These are phyloP conservation scores for Euglossa dilemma DNA, from an alignment of 1,140 invertebrate genomes.

Conservation along the genomic window DNA sequence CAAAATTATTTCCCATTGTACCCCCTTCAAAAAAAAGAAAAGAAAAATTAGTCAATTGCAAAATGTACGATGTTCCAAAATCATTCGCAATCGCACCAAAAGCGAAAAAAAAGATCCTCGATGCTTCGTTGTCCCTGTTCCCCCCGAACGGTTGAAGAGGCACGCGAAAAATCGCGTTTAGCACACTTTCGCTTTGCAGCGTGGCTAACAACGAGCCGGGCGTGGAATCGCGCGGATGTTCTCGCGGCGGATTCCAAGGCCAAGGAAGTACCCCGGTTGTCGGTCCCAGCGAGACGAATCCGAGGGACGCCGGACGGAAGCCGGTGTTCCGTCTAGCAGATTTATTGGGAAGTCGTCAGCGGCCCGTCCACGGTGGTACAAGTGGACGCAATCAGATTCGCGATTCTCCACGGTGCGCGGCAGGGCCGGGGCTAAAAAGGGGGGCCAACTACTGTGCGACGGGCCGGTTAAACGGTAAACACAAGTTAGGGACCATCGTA, in stretches of 20 bases:
- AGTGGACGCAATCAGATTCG: constrained; percentile 61
- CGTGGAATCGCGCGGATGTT: neutral
- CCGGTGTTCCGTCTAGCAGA: constrained; percentile 2
- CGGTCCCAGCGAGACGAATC: constrained; percentile 40
- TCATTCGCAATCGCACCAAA: neutral
- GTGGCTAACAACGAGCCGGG: neutral
- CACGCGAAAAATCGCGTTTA: neutral
- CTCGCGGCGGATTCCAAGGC: neutral
- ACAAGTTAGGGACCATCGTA: constrained; percentile 32
- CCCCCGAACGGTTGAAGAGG: no score
- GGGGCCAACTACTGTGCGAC: constrained; percentile 69
- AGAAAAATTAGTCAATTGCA: no score
- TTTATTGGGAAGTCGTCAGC: constrained; percentile 55
- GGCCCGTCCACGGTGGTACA: constrained; percentile 7
- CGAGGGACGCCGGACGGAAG: constrained; percentile 12
- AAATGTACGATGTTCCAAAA: no score
- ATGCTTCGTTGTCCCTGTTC: no score
- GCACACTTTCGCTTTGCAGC: neutral
- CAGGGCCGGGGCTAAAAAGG: constrained; percentile 20
- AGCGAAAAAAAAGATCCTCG: neutral
- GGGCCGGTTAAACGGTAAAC: constrained; percentile 57
- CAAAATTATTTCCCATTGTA: no score
- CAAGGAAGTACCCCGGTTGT: neutral
- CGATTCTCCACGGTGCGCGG: constrained; percentile 65
- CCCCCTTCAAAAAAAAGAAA: no score